A percentile compares a stretch with the other conserved stretches of the same genome.
phyloP scores from a whole-genome alignment of 2,113 vertebrate species.

The Salvator merianae region DNA sequence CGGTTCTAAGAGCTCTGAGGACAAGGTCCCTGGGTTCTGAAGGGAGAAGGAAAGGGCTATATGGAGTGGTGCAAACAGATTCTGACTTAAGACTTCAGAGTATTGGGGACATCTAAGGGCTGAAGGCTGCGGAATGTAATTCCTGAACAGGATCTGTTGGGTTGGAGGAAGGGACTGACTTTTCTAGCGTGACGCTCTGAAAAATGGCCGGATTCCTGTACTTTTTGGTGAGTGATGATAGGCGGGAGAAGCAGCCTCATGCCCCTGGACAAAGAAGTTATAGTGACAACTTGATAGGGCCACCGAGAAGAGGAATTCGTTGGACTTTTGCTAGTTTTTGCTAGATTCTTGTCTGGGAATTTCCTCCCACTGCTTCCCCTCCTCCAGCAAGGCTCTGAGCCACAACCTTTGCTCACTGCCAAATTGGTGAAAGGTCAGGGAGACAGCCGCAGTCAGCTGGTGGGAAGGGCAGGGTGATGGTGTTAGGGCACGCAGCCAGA shows the following conservation, averaged over 20 bases:
- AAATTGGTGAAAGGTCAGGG: conserved; percentile 37
- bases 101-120: not conserved
- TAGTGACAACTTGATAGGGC: not conserved
- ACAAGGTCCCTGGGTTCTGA: not conserved
- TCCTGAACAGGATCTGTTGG: not conserved
- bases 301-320: not conserved
- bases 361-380: not conserved
- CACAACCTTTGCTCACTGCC: conserved; percentile 16
- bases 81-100: not conserved
- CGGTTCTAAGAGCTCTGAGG: not conserved
- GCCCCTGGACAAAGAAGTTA: not conserved
- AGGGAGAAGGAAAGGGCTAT: not conserved
- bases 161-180: not conserved
- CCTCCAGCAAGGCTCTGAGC: conserved; percentile 15
- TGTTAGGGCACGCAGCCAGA: not conserved
- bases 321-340: conserved; percentile 10
- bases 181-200: not conserved
- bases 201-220: too few species aligned
- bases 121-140: too few species aligned
- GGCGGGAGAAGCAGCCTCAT: not conserved
- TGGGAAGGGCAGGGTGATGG: not conserved
- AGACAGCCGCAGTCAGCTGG: not conserved
- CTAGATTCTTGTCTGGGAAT: conserved; percentile 11
- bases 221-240: not conserved
- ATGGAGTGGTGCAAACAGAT: not conserved